Evolutionary conservation across 2,797 vertebrate species (phyloP).

Genomic region (Danio jaintianensis): DNA sequence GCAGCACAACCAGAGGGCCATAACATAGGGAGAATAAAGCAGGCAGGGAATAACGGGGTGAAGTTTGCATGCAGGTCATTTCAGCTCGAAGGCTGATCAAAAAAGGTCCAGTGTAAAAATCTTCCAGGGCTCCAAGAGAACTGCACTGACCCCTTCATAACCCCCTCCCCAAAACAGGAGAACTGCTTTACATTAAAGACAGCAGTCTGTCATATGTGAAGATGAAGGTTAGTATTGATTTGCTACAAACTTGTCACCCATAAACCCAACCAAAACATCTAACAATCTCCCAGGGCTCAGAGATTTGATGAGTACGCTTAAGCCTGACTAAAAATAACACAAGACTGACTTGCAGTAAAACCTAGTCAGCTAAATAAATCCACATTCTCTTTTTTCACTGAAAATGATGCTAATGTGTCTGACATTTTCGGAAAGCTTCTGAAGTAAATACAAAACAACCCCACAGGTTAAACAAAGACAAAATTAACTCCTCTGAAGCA

Average conservation of each 20-base stretch:
- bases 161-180: slow-evolving; percentile 64
- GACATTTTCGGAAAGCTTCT: neutral
- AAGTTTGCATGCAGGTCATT: slow-evolving; percentile 86
- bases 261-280: slow-evolving; percentile 1
- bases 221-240: slow-evolving; percentile 8
- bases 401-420: slow-evolving; percentile 23
- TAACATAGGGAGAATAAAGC: slow-evolving; percentile 74
- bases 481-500: neutral
- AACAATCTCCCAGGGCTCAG: slow-evolving; percentile 3
- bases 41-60: slow-evolving; percentile 66
- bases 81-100: slow-evolving; percentile 88
- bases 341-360: slow-evolving; percentile 21
- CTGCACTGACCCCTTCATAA: slow-evolving; percentile 67
- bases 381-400: neutral
- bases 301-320: slow-evolving; percentile 24
- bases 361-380: slow-evolving; percentile 28
- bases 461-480: neutral
- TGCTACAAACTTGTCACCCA: neutral
- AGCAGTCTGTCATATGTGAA: slow-evolving; percentile 28
- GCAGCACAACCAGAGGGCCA: slow-evolving; percentile 80
- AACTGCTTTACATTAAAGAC: slow-evolving; percentile 69
- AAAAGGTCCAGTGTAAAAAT: slow-evolving; percentile 77
- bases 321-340: slow-evolving; percentile 13
- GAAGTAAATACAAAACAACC: neutral
- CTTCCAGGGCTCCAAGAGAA: slow-evolving; percentile 59